phyloP scores from a whole-genome alignment of 2,113 vertebrate species.

The Sula dactylatra region DNA sequence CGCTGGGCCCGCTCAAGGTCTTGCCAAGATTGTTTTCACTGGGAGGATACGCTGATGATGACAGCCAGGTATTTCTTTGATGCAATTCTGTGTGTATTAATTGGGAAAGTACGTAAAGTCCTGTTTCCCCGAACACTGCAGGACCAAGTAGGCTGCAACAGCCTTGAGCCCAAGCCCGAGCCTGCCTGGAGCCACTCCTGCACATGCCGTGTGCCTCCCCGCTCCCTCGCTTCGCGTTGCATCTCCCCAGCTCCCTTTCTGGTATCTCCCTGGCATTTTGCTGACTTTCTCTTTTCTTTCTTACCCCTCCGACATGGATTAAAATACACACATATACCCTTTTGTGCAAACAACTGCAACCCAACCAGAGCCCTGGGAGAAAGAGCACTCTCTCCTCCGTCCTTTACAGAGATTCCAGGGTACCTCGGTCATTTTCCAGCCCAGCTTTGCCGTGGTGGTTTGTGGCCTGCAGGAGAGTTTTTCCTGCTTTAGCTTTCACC shows the following conservation, averaged over 20 bases:
- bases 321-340: accelerated
- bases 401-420: background rate
- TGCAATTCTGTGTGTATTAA: background rate
- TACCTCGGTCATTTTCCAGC: background rate
- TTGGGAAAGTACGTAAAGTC: background rate
- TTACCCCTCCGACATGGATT: background rate
- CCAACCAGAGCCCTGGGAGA: background rate
- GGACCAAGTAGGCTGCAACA: background rate
- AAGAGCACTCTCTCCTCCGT: background rate
- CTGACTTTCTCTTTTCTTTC: background rate
- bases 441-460: background rate
- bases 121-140: accelerated
- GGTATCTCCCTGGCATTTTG: background rate
- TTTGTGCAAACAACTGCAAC: background rate
- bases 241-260: background rate
- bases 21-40: background rate
- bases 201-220: background rate
- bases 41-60: conserved; percentile 8
- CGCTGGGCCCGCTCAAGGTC: background rate
- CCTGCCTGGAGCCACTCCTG: conserved; percentile 14
- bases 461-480: background rate
- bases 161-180: background rate
- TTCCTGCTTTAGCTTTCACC: background rate
- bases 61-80: conserved; percentile 52
- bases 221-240: accelerated